Evolutionary conservation across 2,113 vertebrate species (phyloP), one percentile per base, ranked within the genome.

Genomic region (Crotophaga sulcirostris): DNA sequence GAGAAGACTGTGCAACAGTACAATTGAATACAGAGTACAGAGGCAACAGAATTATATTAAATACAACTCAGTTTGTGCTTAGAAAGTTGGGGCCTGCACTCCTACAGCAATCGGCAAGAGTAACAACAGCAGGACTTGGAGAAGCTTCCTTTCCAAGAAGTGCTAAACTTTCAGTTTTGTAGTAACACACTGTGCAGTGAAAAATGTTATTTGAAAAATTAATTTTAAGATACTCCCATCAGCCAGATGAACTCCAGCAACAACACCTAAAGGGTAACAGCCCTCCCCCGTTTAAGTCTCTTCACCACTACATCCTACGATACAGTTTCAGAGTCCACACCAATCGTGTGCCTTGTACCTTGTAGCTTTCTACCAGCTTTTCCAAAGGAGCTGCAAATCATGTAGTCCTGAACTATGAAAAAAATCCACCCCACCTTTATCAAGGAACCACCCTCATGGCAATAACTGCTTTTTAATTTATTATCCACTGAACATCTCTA

Each of bases 61-160:
- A 66, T 47, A 77, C 81, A 74, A 5, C 29, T 25, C 51, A 44
- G 40, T 66, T 63, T 60, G 6, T 55, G 28, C 70, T 90, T n/a
- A 40, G 14, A 16, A 55, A 54, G 16, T 26, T 28, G 56, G n/a
- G 51, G 16, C 6, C 51, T 58, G 26, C n/a, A 44, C 42, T 81
- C 51, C 74, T 13, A 17, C 17, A 90, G 69, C 40, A 34, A 29
- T 23, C 75, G 74, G 42, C 14, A 64, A 56, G 9, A 74, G 18
- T n/a, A 58, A 56, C 63, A 25, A 33, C 0, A 0, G 10, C 20
- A 14, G 8, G 5, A 45, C 19, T 23, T 45, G 54, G 5, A 74
- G 33, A 59, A 75, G 16, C 45, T 88, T n/a, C 21, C 31, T 54
- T 81, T 26, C 34, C 54, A 5, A 86, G 38, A 47, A 51, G 16